Percentiles rank a stretch among this genome's conserved stretches.
phyloP scores from a whole-genome alignment of 1,140 invertebrate genomes.

The Aphidius ervi region DNA sequence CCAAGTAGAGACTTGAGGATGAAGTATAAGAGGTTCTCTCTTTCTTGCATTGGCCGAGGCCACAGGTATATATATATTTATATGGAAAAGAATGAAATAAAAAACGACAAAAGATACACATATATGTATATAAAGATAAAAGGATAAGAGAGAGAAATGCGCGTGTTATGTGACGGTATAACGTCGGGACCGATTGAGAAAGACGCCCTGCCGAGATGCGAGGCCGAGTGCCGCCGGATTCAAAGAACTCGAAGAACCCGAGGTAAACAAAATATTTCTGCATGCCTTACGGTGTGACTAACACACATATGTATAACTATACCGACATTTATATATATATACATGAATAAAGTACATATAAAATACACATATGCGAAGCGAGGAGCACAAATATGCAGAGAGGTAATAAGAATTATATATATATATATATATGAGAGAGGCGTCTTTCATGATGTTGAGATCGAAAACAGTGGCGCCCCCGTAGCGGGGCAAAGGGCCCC shows the following conservation, averaged over 20 bases:
- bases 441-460: conserved; percentile 3
- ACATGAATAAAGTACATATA: not conserved
- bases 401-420: conserved; percentile 10
- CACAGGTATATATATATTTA: conserved; percentile 2
- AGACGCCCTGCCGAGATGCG: conserved; percentile 34
- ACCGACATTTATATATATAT: not conserved
- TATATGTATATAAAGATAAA: conserved; percentile 3
- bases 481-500: conserved; percentile 10
- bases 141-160: conserved; percentile 10
- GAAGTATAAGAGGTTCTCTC: conserved; percentile 7
- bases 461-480: conserved; percentile 22
- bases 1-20: conserved; percentile 19
- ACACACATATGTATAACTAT: not conserved
- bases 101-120: not conserved
- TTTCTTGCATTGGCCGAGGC: conserved; percentile 16
- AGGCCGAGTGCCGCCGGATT: conserved; percentile 37
- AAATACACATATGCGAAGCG: conserved; percentile 28
- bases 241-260: conserved; percentile 46
- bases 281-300: conserved; percentile 16
- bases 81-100: too few relatives aligned
- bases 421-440: conserved; percentile 2
- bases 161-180: too few relatives aligned
- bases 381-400: conserved; percentile 27
- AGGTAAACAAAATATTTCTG: conserved; percentile 52
- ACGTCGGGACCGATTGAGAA: conserved; percentile 36